Percentiles rank a stretch among this genome's conserved stretches.
Conservation (phyloP, 92 coral and sea anemone species). For the Paramuricea clavata region DNA sequence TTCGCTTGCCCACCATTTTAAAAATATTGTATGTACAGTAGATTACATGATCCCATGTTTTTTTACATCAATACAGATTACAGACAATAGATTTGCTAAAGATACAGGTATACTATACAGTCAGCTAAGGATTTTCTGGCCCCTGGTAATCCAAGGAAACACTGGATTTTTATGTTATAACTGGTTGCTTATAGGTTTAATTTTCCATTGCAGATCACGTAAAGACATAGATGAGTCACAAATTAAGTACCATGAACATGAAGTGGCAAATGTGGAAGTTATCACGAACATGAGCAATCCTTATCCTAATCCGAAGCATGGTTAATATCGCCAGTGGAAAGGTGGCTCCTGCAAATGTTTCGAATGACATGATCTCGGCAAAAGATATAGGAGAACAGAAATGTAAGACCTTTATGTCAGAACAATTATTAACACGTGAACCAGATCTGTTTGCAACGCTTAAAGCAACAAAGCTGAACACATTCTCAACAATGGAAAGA, state of each 20-base stretch:
- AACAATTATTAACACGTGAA: slow-evolving; percentile 20
- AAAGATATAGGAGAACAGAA: slow-evolving; percentile 29
- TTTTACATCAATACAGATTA: background rate
- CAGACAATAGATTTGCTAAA: background rate
- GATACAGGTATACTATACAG: background rate
- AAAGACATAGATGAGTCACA: slow-evolving; percentile 21
- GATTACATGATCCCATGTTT: slow-evolving; percentile 2
- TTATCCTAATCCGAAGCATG: background rate
- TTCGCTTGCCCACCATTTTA: background rate
- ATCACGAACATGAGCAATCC: slow-evolving; percentile 30
- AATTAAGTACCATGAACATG: slow-evolving; percentile 27
- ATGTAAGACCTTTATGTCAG: slow-evolving; percentile 30
- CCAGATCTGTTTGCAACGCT: slow-evolving; percentile 40
- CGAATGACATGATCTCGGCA: slow-evolving; percentile 33
- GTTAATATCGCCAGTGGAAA: too few relatives aligned
- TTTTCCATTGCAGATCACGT: slow-evolving; percentile 34
- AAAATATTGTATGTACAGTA: slow-evolving; percentile 4
- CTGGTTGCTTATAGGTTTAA: background rate
- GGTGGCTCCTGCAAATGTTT: slow-evolving; percentile 33
- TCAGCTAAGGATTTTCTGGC: background rate
- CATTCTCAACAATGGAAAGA: slow-evolving; percentile 36
- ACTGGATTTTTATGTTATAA: background rate
- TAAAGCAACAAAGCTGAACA: slow-evolving; percentile 24
- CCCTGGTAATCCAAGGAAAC: background rate
- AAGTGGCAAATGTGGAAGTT: slow-evolving; percentile 22